Evolutionary conservation across 2,113 vertebrate species (phyloP), one percentile per base, ranked within the genome.

Genomic region (Myxocyprinus asiaticus): DNA sequence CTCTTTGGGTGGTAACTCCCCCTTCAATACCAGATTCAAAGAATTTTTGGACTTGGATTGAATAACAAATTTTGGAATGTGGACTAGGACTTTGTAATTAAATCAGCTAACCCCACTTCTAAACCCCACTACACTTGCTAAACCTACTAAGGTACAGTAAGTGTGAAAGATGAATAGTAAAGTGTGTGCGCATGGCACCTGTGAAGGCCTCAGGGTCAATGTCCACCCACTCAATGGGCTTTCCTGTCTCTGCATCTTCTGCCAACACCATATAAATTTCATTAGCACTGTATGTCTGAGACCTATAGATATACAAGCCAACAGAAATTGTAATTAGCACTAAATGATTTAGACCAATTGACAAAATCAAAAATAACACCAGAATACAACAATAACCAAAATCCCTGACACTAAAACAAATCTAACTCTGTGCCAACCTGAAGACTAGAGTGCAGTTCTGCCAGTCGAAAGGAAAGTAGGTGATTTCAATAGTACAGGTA

Each of bases 401-500:
- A 33, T 33, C 22, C 1, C 22, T 33, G 22, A 33, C 22, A 33
- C 22, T 33, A 33, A 33, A 33, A 33, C 22, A 33, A 33, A 33
- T 33, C 22, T 1, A 33, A 33, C 22, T 43, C 59, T 53, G 0
- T 78, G 44, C 86, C 69, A 65, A 97, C 96, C 95, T 95, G 90
- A 97, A 97, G 22, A 94, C 63, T 4, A 97, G 87, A 0, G 95
- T 94, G 88, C 96, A 97, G 90, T 97, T 97, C 85, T 97, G 96
- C 91, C 94, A 97, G 83, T 97, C 96, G 33, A 97, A 97, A 33
- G 96, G 96, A 77, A 97, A 97, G 78, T 91, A 96, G 85, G 95
- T 95, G 88, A 97, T 94, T 79, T 95, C 94, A 22, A 97, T 91
- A 51, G 94, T 78, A 50, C 96, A 97, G 4, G 92, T 92, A 87